phyloP scores from a whole-genome alignment of 2,888 invertebrate species.

The Pharmacophagus antenor region DNA sequence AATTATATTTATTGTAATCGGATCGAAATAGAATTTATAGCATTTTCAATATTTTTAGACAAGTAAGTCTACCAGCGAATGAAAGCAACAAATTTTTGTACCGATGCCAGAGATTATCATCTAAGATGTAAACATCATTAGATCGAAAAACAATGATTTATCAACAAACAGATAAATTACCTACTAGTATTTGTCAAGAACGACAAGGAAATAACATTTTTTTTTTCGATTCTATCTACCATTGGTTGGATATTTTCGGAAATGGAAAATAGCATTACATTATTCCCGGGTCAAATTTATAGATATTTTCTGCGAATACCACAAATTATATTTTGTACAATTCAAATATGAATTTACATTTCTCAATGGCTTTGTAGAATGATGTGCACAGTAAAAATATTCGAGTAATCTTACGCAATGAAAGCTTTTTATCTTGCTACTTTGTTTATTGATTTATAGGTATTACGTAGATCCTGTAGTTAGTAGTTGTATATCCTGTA shows the following conservation, averaged over 20 bases:
- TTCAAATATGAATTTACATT: no score
- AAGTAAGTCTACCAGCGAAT: background rate
- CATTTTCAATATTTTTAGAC: background rate
- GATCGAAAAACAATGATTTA: background rate
- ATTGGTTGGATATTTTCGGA: no score
- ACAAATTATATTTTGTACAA: no score
- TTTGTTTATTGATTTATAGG: slow-evolving; percentile 11
- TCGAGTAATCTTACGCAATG: background rate
- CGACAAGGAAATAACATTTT: background rate
- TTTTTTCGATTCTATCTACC: no score
- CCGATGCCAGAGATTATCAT: background rate
- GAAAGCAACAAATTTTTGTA: background rate
- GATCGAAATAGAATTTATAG: background rate
- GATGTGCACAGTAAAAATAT: background rate
- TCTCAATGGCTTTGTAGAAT: background rate
- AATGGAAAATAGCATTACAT: no score
- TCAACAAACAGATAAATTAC: background rate
- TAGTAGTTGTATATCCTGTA: no score
- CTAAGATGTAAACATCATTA: background rate
- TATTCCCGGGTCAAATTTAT: no score
- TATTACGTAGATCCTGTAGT: background rate
- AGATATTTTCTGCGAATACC: no score
- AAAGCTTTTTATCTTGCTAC: slow-evolving; percentile 1
- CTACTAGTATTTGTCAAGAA: background rate
- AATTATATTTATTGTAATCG: background rate